Evolutionary conservation across 1,140 invertebrate genomes (phyloP), one percentile per base, ranked within the genome.

Genomic region (Chrysomallon squamiferum): DNA sequence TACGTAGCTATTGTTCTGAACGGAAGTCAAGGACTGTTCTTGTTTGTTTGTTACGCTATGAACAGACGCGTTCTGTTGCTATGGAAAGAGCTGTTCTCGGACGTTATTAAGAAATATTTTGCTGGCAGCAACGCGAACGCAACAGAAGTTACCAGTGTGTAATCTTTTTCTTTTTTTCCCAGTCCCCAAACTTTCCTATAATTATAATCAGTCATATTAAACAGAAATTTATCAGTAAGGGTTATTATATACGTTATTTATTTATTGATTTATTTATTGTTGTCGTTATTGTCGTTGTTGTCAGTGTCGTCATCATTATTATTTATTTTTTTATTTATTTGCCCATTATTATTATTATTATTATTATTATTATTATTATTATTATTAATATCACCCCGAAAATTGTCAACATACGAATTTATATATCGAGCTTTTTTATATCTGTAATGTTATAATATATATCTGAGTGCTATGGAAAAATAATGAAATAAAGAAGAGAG

Each of bases 1-100:
- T 88, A 88, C 63, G 61, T 87, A 1, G 89, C 89, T 71, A 84
- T 89, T 3, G 69, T 85, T 9, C 74, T 89, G 27, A 89, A 89
- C 72, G 86, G 88, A 11, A 77, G 88, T 11, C 88, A 89, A 75
- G 89, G 89, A 5, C 68, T 89, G 9, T 88, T 89, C 75, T 88
- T 90, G 20, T 88, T 89, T 68, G 61, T 88, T 1, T 88, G 87
- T 0, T 89, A 89, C 76, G 87, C 88, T 11, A 59, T 59, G 15
- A 73, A 56, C 22, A 33, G 15, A n/a, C 58, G 62, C n/a, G 71
- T 73, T 22, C 15, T 13, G 22, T 15, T 4, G 15, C 50, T 54
- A 18, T 54, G 50, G 50, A 54, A 54, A 30, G 50, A 22, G 29
- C 3, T 27, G 15, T 54, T 3, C 18, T 5, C 22, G 22, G 25